These are phyloP conservation scores for Pteronotus mesoamericanus DNA, from an alignment of 2,797 vertebrate species.

Conservation along the genomic window DNA sequence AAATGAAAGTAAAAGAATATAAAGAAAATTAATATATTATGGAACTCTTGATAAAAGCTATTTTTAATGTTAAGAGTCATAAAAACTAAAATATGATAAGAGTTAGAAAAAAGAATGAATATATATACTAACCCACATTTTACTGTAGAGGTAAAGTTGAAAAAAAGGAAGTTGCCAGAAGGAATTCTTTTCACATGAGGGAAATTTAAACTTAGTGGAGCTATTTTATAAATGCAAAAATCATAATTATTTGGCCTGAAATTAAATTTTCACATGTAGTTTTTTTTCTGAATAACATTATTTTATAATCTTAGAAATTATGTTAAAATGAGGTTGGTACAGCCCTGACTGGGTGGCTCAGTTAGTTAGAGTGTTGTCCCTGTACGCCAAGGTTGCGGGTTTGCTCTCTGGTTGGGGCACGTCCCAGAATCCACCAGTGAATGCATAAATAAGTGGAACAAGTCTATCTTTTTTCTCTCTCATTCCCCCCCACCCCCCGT, in stretches of 20 bases:
- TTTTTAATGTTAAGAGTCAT: background rate
- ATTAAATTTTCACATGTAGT: slow-evolving; percentile 24
- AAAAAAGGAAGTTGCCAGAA: background rate
- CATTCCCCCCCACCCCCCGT: too few relatives aligned
- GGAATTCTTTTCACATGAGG: background rate
- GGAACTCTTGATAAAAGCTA: background rate
- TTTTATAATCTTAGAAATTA: slow-evolving; percentile 5
- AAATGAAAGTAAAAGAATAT: background rate
- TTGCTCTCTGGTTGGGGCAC: background rate
- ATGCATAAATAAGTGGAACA: background rate
- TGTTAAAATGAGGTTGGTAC: background rate
- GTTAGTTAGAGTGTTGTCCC: background rate
- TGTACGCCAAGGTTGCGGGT: background rate
- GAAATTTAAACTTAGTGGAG: background rate
- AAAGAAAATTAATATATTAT: background rate
- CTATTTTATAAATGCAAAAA: slow-evolving; percentile 13
- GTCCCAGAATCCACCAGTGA: background rate
- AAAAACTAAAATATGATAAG: slow-evolving; percentile 20
- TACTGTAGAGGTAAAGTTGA: background rate
- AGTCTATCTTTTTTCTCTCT: background rate
- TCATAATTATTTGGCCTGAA: slow-evolving; percentile 2
- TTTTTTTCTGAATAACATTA: slow-evolving; percentile 29
- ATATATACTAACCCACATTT: background rate
- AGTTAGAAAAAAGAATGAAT: background rate
- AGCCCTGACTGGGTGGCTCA: background rate